phyloP scores from a whole-genome alignment of 2,888 invertebrate species.

The Phengaris alcon region DNA sequence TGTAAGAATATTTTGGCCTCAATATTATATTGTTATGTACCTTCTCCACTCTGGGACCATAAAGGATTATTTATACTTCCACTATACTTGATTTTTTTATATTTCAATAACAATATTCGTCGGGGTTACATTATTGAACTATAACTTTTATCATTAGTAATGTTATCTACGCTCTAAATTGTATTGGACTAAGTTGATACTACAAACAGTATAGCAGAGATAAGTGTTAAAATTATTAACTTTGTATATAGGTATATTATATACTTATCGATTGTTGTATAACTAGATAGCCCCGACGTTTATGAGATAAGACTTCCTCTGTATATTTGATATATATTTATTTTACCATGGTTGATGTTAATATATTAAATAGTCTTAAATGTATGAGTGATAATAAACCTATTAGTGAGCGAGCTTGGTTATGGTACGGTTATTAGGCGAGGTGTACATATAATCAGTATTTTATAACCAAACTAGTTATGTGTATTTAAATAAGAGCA shows the following conservation, averaged over 20 bases:
- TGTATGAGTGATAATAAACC: neutral
- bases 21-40: constrained; percentile 13
- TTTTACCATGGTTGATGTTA: constrained; percentile 26
- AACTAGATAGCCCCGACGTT: neutral
- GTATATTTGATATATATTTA: constrained; percentile 23
- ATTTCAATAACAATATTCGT: neutral
- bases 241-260: neutral
- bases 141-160: too few species aligned
- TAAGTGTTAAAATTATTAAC: neutral
- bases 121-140: neutral
- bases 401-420: constrained; percentile 8
- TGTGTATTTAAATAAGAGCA: neutral
- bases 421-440: neutral
- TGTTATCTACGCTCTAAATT: too few species aligned
- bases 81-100: neutral
- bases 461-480: neutral
- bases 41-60: constrained; percentile 26
- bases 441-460: neutral
- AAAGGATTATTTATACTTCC: constrained; percentile 10
- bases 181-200: too few species aligned
- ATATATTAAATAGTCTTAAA: constrained; percentile 20
- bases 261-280: neutral
- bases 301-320: constrained; percentile 5
- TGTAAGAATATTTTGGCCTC: neutral
- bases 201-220: neutral